Conservation (phyloP, 1,140 invertebrate species). For the Dendroctonus valens region DNA sequence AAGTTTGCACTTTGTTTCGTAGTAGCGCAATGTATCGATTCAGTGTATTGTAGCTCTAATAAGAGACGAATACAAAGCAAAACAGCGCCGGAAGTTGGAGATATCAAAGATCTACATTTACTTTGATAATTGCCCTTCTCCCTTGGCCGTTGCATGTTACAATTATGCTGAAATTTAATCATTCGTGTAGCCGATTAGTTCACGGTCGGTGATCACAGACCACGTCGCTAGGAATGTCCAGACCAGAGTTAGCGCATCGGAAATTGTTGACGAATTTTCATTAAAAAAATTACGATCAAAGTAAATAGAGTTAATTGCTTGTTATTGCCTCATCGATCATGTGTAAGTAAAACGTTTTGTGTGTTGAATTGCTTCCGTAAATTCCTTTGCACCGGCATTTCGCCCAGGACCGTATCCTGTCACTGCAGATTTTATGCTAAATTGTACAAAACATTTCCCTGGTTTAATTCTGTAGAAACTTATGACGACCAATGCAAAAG, state of each 20-base stretch:
- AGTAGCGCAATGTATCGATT: too few relatives aligned
- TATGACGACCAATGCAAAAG: too few relatives aligned
- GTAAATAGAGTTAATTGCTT: conserved; percentile 44
- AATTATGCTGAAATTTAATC: conserved; percentile 53
- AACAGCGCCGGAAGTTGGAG: conserved; percentile 28
- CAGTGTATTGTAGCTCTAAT: conserved; percentile 6
- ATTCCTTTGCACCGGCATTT: conserved; percentile 2
- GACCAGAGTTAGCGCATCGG: conserved; percentile 49
- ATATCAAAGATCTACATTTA: conserved; percentile 41
- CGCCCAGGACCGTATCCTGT: too few relatives aligned
- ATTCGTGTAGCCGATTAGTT: conserved; percentile 51
- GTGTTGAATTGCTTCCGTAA: not conserved
- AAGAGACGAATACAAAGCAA: conserved; percentile 18
- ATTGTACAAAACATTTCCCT: too few relatives aligned
- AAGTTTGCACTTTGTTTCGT: too few relatives aligned
- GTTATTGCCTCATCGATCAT: conserved; percentile 42
- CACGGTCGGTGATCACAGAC: conserved; percentile 48
- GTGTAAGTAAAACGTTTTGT: conserved; percentile 30
- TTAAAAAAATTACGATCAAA: conserved; percentile 45
- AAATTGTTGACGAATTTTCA: conserved; percentile 50
- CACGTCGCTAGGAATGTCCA: conserved; percentile 49
- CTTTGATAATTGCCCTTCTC: conserved; percentile 41
- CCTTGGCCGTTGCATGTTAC: conserved; percentile 47
- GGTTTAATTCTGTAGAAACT: too few relatives aligned
- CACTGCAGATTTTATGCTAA: too few relatives aligned